Evolutionary conservation across 1,140 invertebrate species (phyloP), one percentile per base, ranked within the genome.

Genomic region (Catajapyx aquilonaris): DNA sequence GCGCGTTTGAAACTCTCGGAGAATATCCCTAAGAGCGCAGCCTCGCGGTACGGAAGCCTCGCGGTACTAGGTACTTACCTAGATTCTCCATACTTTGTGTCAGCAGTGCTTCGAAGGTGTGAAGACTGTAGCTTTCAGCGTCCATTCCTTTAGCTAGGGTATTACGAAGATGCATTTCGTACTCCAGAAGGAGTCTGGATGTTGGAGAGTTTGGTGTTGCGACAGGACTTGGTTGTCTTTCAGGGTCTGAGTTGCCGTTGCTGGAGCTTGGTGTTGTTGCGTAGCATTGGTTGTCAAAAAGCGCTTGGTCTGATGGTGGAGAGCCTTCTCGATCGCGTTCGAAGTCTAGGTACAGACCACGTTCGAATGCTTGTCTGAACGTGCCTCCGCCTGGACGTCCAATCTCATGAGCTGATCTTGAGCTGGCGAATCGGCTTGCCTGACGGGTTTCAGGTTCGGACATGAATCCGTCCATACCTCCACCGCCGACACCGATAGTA

Each of bases 21-120:
- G n/a, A n/a, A n/a, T n/a, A n/a, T n/a, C n/a, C n/a, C n/a, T n/a
- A n/a, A n/a, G n/a, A n/a, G n/a, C n/a, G n/a, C n/a, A n/a, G n/a
- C n/a, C n/a, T n/a, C n/a, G n/a, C n/a, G n/a, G n/a, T n/a, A n/a
- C n/a, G n/a, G n/a, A n/a, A n/a, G n/a, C n/a, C n/a, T n/a, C n/a
- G n/a, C n/a, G n/a, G n/a, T n/a, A n/a, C n/a, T n/a, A n/a, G n/a
- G n/a, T n/a, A n/a, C n/a, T n/a, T n/a, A n/a, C n/a, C 85, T 58
- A 91, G 66, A 62, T 91, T 88, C 60, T 93, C 86, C 83, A 88
- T 88, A 60, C 81, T 87, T 58, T 90, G 84, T 35, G 81, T 81
- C 19, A 91, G 65, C 23, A 93, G 62, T 32, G 84, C 83, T 61
- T 91, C 85, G 51, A 91, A 91, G 1, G 85, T 90, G 52, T 91